A percentile compares a stretch with the other conserved stretches of the same genome.
These are phyloP conservation scores for Heliconius charithonia DNA, from an alignment of 2,888 invertebrate genomes.

Conservation along the genomic window DNA sequence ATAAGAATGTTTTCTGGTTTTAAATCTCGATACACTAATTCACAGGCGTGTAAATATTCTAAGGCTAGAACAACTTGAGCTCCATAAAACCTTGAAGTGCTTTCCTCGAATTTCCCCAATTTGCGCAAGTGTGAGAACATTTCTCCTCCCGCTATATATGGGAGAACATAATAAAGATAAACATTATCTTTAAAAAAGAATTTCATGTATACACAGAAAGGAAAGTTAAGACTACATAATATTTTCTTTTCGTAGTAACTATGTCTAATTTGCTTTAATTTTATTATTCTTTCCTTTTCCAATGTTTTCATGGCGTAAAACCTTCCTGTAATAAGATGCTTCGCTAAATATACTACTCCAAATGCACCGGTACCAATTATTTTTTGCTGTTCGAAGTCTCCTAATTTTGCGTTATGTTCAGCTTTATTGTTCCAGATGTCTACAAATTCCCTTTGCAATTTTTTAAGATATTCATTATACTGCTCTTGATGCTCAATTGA, in stretches of 20 bases:
- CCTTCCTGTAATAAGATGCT: conserved; percentile 82
- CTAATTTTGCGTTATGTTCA: conserved; percentile 57
- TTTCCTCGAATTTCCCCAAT: conserved; percentile 88
- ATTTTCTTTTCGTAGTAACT: conserved; percentile 95
- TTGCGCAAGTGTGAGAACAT: conserved; percentile 91
- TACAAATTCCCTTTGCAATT: conserved; percentile 68
- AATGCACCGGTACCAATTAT: conserved; percentile 95
- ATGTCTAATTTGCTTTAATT: conserved; percentile 94
- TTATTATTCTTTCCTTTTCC: conserved; percentile 93
- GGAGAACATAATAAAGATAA: conserved; percentile 91
- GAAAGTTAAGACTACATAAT: conserved; percentile 92
- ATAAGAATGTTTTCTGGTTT: conserved; percentile 97
- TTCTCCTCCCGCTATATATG: conserved; percentile 93
- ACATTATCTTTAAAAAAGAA: conserved; percentile 94
- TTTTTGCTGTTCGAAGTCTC: conserved; percentile 89
- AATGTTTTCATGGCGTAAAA: conserved; percentile 95
- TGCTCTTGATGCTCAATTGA: conserved; percentile 66
- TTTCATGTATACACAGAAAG: conserved; percentile 93
- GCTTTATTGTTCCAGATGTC: conserved; percentile 72
- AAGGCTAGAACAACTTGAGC: conserved; percentile 94
- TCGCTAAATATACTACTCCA: conserved; percentile 90
- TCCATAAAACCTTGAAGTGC: conserved; percentile 92
- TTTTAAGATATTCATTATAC: conserved; percentile 65
- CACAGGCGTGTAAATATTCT: conserved; percentile 95
- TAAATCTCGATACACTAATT: conserved; percentile 94